phyloP scores from a whole-genome alignment of 2,797 vertebrate genomes.

The Scolopax rusticola region DNA sequence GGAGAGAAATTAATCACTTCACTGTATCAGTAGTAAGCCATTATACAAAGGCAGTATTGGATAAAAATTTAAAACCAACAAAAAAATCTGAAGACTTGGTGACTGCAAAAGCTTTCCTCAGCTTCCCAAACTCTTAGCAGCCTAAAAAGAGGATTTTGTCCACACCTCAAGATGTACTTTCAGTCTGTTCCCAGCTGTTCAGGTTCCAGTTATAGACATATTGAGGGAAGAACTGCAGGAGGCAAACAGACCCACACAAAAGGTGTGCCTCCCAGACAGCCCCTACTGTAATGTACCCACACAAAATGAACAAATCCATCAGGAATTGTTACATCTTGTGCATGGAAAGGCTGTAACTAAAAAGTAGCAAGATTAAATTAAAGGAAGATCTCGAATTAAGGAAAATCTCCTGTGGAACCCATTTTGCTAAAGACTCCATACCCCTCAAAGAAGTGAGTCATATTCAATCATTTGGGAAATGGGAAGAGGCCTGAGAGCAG shows the following conservation, averaged over 20 bases:
- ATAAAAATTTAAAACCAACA: not conserved
- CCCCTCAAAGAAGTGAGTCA: not conserved
- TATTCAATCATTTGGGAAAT: not conserved
- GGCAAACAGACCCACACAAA: not conserved
- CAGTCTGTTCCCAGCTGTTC: slow-evolving; percentile 3
- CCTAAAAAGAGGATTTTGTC: not conserved
- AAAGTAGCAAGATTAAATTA: slow-evolving; percentile 20
- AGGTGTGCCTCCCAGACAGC: not conserved
- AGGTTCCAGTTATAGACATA: not conserved
- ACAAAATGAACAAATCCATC: not conserved
- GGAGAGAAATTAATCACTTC: not conserved
- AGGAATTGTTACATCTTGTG: not conserved
- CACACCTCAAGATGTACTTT: not conserved
- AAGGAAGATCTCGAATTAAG: not conserved
- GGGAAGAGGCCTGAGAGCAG: not conserved
- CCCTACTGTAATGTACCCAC: slow-evolving; percentile 17
- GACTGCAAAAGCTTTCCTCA: not conserved
- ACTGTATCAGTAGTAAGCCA: not conserved
- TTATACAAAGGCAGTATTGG: not conserved
- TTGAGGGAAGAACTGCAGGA: not conserved
- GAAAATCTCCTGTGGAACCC: not conserved
- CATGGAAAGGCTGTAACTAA: not conserved
- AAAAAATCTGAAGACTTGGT: not conserved
- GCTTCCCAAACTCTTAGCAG: not conserved
- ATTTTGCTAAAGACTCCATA: not conserved